These are phyloP conservation scores for Eriosoma lanigerum DNA, from an alignment of 1,140 invertebrate genomes.

Conservation along the genomic window DNA sequence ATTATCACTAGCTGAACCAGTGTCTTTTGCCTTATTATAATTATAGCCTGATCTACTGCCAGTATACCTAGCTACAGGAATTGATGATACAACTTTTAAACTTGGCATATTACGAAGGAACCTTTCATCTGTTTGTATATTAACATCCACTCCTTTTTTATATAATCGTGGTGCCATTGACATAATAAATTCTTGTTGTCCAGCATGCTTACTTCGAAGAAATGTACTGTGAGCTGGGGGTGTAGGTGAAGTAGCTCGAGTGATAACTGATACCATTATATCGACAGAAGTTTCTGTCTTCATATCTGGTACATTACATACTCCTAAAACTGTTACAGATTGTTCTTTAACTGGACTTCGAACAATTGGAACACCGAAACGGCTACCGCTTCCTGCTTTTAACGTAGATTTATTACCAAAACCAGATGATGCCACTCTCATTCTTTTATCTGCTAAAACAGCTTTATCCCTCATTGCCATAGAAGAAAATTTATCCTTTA, in stretches of 20 bases:
- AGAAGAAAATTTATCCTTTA: slow-evolving; percentile 44
- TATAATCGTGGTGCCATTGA: slow-evolving; percentile 63
- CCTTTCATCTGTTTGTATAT: slow-evolving; percentile 54
- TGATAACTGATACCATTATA: slow-evolving; percentile 62
- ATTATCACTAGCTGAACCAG: slow-evolving; percentile 36
- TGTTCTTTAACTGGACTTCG: slow-evolving; percentile 55
- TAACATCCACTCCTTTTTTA: slow-evolving; percentile 18
- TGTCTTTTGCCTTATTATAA: slow-evolving; percentile 4
- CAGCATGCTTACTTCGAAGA: slow-evolving; percentile 67
- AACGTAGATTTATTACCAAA: slow-evolving; percentile 11
- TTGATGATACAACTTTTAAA: slow-evolving; percentile 15
- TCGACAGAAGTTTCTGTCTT: neutral
- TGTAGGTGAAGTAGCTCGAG: slow-evolving; percentile 74
- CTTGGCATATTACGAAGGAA: slow-evolving; percentile 36
- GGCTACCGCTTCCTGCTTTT: neutral
- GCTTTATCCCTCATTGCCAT: slow-evolving; percentile 41
- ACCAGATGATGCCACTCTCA: slow-evolving; percentile 31
- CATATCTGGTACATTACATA: slow-evolving; percentile 52
- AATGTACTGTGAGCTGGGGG: slow-evolving; percentile 67
- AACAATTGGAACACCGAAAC: slow-evolving; percentile 16
- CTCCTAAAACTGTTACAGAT: slow-evolving; percentile 55
- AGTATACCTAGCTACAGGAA: slow-evolving; percentile 30
- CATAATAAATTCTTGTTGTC: slow-evolving; percentile 70
- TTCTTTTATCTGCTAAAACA: slow-evolving; percentile 34
- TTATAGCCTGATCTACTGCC: neutral